Conservation (phyloP, 1,140 invertebrate species). For the Lerema accius region DNA sequence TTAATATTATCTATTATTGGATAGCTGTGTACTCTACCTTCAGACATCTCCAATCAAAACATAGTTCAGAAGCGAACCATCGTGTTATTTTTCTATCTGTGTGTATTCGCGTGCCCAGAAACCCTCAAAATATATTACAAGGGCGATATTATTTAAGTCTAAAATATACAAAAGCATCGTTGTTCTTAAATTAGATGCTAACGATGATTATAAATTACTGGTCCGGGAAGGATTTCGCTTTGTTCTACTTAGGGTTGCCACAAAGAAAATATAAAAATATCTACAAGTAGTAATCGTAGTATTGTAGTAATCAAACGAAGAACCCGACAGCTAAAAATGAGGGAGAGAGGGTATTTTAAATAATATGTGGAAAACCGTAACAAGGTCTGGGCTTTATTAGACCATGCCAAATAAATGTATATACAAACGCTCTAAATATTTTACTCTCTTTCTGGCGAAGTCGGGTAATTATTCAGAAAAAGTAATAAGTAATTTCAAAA, state of each 20-base stretch:
- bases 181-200: slow-evolving; percentile 25
- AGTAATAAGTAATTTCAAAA: too few relatives aligned
- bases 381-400: too few relatives aligned
- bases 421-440: too few relatives aligned
- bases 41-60: slow-evolving; percentile 9
- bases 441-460: too few relatives aligned
- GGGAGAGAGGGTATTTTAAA: too few relatives aligned
- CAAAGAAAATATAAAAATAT: too few relatives aligned
- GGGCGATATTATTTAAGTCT: slow-evolving; percentile 35
- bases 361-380: too few relatives aligned
- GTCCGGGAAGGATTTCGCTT: slow-evolving; percentile 21
- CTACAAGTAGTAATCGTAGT: too few relatives aligned
- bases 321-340: too few relatives aligned
- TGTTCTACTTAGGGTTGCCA: slow-evolving; percentile 15
- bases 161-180: slow-evolving; percentile 32
- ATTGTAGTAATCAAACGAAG: too few relatives aligned
- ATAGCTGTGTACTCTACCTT: not conserved
- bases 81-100: slow-evolving; percentile 5
- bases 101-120: slow-evolving; percentile 26
- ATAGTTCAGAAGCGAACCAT: not conserved
- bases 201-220: slow-evolving; percentile 33
- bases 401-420: too few relatives aligned
- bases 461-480: too few relatives aligned
- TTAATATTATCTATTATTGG: slow-evolving; percentile 14
- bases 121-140: slow-evolving; percentile 41